Percentiles rank a stretch among this genome's conserved stretches.
Evolutionary conservation across 2,113 vertebrate species (phyloP).

Genomic region (Panthera leo): DNA sequence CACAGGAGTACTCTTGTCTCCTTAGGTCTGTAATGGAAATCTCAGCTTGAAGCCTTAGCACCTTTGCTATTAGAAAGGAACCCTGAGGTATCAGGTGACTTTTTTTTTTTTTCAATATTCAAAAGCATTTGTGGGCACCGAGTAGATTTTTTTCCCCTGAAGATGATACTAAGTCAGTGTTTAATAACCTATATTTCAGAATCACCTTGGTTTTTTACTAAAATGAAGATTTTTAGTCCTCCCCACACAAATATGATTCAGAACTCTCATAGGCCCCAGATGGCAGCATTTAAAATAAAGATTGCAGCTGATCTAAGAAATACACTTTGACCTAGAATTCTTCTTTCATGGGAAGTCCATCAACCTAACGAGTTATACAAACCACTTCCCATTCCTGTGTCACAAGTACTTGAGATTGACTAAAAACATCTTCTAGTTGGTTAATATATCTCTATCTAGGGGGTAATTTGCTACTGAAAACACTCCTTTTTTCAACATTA

Average conservation of each 20-base stretch:
- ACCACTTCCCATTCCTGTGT: not conserved
- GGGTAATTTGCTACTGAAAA: not conserved
- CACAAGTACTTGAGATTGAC: not conserved
- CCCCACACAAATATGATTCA: not conserved
- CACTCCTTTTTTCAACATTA: not conserved
- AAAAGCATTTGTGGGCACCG: not conserved
- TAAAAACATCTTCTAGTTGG: not conserved
- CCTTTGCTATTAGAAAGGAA: slow-evolving; percentile 40
- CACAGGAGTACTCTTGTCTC: not conserved
- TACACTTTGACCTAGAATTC: not conserved
- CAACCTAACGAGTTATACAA: not conserved
- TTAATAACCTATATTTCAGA: slow-evolving; percentile 42
- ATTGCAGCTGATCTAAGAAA: not conserved
- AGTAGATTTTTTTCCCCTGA: slow-evolving; percentile 3
- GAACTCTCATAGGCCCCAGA: not conserved
- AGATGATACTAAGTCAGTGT: slow-evolving; percentile 2
- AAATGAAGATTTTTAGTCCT: not conserved
- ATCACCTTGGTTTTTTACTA: not conserved
- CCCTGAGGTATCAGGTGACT: not conserved
- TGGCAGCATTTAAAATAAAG: not conserved
- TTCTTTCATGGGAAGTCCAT: not conserved
- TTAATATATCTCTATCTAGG: not conserved
- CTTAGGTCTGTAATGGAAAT: slow-evolving; percentile 56
- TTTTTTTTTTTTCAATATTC: slow-evolving; percentile 42
- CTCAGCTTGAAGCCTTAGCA: slow-evolving; percentile 24